These are phyloP conservation scores for Aphelinus atriplicis DNA, from an alignment of 1,140 invertebrate genomes.

Conservation along the genomic window DNA sequence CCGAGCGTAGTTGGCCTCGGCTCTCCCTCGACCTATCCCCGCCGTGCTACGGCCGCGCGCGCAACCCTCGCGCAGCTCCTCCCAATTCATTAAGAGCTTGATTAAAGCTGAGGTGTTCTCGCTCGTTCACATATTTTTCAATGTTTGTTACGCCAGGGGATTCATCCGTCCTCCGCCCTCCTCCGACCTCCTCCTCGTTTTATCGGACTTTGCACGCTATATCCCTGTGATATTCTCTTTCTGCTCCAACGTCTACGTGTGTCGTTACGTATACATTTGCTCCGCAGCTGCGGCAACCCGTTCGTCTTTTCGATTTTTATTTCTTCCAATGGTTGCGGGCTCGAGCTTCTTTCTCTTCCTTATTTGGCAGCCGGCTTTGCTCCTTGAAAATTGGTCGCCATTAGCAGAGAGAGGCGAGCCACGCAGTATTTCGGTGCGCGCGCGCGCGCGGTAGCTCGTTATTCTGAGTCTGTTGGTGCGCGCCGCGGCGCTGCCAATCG, in stretches of 20 bases:
- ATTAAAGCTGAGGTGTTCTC: slow-evolving; percentile 14
- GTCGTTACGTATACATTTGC: too few species aligned
- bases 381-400: slow-evolving; percentile 9
- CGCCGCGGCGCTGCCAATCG: too few species aligned
- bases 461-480: not conserved
- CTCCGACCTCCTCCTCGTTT: not conserved
- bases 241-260: not conserved
- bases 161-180: slow-evolving; percentile 9
- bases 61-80: not conserved
- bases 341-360: too few species aligned
- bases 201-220: slow-evolving; percentile 20
- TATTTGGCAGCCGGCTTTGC: too few species aligned
- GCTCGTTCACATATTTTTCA: slow-evolving; percentile 18
- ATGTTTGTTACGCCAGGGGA: slow-evolving; percentile 7
- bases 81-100: slow-evolving; percentile 26
- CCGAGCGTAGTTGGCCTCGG: too few species aligned
- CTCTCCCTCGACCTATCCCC: too few species aligned
- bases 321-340: too few species aligned
- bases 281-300: not conserved
- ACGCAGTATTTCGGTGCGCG: slow-evolving; percentile 1
- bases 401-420: not conserved
- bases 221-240: not conserved
- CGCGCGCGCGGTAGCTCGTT: not conserved
- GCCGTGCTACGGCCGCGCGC: too few species aligned
- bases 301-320: not conserved